phyloP scores from a whole-genome alignment of 1,140 invertebrate species.

The Drosophila tristis region DNA sequence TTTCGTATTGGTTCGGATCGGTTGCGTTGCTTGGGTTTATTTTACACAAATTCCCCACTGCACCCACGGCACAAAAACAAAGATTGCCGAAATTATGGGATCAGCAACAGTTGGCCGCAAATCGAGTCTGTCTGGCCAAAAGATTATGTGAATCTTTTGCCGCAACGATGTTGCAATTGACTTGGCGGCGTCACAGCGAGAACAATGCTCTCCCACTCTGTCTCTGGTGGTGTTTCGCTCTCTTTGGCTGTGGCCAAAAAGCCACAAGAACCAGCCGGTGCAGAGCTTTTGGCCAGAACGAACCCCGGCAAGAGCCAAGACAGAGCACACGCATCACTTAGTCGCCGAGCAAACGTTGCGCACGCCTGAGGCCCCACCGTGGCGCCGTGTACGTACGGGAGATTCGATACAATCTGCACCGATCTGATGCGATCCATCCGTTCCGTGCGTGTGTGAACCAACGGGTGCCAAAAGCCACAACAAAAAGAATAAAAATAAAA shows the following conservation, averaged over 20 bases:
- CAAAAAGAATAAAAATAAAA: constrained; percentile 21
- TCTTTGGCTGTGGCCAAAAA: constrained; percentile 42
- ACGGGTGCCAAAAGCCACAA: constrained; percentile 56
- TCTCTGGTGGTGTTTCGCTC: neutral
- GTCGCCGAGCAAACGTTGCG: constrained; percentile 69
- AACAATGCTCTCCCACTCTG: constrained; percentile 10
- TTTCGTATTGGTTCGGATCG: constrained; percentile 11
- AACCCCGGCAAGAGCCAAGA: constrained; percentile 33
- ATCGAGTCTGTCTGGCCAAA: constrained; percentile 12
- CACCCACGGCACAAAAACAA: neutral
- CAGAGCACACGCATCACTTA: constrained; percentile 49
- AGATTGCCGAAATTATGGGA: constrained; percentile 50
- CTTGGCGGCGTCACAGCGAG: constrained; percentile 20
- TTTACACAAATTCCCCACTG: constrained; percentile 63
- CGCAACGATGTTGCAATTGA: constrained; percentile 46
- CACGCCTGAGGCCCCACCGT: constrained; percentile 54
- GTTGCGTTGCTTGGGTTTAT: constrained; percentile 4
- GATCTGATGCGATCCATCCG: constrained; percentile 34
- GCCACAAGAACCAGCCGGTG: constrained; percentile 15
- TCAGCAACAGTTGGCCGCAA: constrained; percentile 53
- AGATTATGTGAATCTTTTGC: constrained; percentile 50
- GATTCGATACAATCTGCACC: constrained; percentile 61
- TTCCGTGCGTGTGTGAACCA: constrained; percentile 37
- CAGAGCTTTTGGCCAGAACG: constrained; percentile 48
- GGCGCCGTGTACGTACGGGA: constrained; percentile 41